Percentiles rank a stretch among this genome's conserved stretches.
Conservation (phyloP, 2,113 vertebrate species). For the Perognathus longimembris region DNA sequence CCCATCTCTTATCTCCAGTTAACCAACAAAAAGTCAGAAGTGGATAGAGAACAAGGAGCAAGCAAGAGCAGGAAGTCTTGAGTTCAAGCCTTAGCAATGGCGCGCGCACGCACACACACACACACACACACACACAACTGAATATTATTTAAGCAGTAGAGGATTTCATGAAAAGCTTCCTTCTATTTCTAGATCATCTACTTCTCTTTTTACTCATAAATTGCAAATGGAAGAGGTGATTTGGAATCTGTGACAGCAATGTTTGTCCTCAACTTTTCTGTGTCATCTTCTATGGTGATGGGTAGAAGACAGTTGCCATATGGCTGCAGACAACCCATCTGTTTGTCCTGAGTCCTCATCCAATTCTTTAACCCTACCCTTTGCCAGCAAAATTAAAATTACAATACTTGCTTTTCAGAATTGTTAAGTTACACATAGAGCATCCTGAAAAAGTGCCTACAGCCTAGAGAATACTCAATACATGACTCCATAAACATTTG, state of each 20-base stretch:
- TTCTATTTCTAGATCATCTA: neutral
- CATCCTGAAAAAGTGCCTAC: no score
- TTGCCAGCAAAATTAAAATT: neutral
- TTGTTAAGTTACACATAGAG: accelerated
- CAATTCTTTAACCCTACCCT: neutral
- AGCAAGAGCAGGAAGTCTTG: no score
- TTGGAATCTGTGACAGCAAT: neutral
- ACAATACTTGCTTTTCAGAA: neutral
- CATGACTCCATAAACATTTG: neutral
- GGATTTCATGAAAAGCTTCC: neutral
- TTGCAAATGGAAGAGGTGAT: neutral
- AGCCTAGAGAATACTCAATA: neutral
- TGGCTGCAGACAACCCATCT: no score
- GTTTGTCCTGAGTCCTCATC: no score
- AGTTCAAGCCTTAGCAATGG: no score
- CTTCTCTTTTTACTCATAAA: neutral
- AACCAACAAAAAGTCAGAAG: no score
- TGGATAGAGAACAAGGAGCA: no score
- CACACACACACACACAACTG: no score
- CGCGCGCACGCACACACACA: no score
- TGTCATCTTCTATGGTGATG: neutral
- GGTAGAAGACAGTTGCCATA: neutral
- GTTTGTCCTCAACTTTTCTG: neutral
- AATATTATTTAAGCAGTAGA: neutral
- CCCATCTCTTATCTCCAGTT: no score